Base-by-base conservation (phyloP, 2,888 invertebrate genomes). In the Epirrhoe alternata region DNA sequence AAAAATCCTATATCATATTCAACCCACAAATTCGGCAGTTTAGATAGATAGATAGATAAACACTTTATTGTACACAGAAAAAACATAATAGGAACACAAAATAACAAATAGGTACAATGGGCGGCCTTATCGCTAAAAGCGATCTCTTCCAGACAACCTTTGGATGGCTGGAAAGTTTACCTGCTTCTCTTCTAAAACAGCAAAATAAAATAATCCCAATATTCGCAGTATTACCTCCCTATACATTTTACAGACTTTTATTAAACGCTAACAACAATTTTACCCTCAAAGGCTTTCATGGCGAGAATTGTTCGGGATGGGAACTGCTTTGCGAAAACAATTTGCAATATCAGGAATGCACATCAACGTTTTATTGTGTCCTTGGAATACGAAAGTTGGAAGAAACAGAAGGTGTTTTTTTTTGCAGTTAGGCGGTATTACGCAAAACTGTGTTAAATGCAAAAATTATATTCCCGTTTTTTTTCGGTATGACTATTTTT, bases 281-380 rank as follows among this genome's bases (percentile, higher is more conserved):
- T 55, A 64, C 57, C 66, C 66, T 71, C 69, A 74, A 74, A 74
- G 69, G 70, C 67, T 73, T 64, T 55, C 67, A 59, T 60, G 61
- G 59, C 68, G 66, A 68, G 67, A 74, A 71, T 71, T 71, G 69
- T 63, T 72, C 61, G 71, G 69, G 72, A 76, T 74, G 77, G 75
- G 74, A 77, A 72, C 74, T 68, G 74, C 67, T 77, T 72, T 75
- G 55, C 72, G 71, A 80, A 82, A 85, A 82, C 82, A 82, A 80
- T 83, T 81, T 82, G 77, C 78, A 73, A 80, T 84, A 82, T 84
- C 82, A 81, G 80, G 75, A 81, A 82, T 84, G 83, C 81, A 81
- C 76, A 83, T 86, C 85, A 82, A 77, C 75, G 76, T 81, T 81
- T 83, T 84, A 82, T 83, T 81, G 77, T 75, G 31, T 49, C 60